These are phyloP conservation scores for Sarcoramphus papa DNA, from an alignment of 2,797 vertebrate genomes.

Conservation along the genomic window DNA sequence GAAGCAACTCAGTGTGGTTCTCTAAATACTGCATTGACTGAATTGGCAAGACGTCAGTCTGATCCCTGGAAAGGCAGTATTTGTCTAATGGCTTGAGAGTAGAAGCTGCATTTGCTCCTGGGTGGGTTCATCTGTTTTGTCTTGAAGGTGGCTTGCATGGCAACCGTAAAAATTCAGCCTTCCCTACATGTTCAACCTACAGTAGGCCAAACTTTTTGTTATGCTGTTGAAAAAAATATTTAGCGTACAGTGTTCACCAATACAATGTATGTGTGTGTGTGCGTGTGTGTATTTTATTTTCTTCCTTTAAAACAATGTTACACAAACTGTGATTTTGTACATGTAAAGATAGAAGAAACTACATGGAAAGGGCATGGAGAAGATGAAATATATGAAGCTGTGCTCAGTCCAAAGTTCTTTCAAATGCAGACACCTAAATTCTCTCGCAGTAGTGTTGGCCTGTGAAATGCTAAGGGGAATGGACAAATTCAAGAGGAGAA, in stretches of 20 bases:
- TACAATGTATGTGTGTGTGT: constrained; percentile 19
- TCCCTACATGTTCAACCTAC: constrained; percentile 23
- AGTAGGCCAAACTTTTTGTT: constrained; percentile 65
- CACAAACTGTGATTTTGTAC: constrained; percentile 10
- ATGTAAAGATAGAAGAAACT: neutral
- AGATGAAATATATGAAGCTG: neutral
- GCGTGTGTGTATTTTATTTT: constrained; percentile 36
- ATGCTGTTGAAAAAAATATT: constrained; percentile 69
- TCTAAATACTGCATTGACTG: constrained; percentile 7
- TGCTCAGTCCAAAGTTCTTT: constrained; percentile 14
- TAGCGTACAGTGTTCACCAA: constrained; percentile 68
- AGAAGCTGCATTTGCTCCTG: constrained; percentile 24
- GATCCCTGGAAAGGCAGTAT: neutral
- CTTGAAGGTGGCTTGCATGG: constrained; percentile 55
- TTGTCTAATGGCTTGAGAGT: neutral
- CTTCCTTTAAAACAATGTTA: constrained; percentile 29
- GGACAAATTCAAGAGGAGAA: neutral
- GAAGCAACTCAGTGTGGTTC: constrained; percentile 25
- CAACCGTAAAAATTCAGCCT: constrained; percentile 36
- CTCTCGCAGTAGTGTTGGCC: neutral
- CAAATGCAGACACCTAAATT: neutral
- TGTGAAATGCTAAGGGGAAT: neutral
- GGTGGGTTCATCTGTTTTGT: constrained; percentile 46
- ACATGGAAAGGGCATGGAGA: neutral
- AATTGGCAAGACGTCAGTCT: constrained; percentile 2